Evolutionary conservation across 2,113 vertebrate genomes (phyloP).

Genomic region (Proteles cristata): DNA sequence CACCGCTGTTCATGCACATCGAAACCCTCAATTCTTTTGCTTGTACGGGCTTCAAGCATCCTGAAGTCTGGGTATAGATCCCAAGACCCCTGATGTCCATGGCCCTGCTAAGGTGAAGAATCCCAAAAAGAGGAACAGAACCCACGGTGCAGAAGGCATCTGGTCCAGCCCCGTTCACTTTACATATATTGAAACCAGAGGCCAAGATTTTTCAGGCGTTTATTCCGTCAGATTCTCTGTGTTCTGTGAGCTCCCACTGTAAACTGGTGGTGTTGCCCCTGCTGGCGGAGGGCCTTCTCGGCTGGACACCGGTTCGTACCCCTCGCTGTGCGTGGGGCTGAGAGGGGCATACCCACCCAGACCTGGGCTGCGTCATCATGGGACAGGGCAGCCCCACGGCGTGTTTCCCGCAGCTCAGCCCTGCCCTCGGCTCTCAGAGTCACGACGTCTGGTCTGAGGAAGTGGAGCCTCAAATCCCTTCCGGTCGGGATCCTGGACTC

Average conservation of each 20-base stretch:
- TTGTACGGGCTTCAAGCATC: neutral
- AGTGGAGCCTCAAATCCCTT: conserved; percentile 7
- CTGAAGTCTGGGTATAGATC: neutral
- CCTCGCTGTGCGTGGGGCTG: too few relatives aligned
- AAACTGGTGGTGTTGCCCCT: neutral
- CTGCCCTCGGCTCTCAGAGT: neutral
- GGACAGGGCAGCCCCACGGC: neutral
- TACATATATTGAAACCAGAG: neutral
- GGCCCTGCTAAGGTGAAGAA: neutral
- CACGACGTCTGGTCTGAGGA: neutral
- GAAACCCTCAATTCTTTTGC: neutral
- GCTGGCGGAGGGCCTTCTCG: neutral
- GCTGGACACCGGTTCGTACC: neutral
- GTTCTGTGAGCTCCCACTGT: neutral
- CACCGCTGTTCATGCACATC: neutral
- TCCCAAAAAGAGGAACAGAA: neutral
- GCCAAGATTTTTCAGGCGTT: neutral
- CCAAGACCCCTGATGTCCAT: neutral
- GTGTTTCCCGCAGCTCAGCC: conserved; percentile 16
- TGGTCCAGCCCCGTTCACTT: neutral
- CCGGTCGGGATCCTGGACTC: conserved; percentile 35
- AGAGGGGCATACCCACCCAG: neutral
- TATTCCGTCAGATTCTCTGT: neutral
- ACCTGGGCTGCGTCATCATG: neutral
- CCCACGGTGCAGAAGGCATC: neutral